Conservation (phyloP, 2,797 vertebrate genomes). For the Orestias chungarensis region DNA sequence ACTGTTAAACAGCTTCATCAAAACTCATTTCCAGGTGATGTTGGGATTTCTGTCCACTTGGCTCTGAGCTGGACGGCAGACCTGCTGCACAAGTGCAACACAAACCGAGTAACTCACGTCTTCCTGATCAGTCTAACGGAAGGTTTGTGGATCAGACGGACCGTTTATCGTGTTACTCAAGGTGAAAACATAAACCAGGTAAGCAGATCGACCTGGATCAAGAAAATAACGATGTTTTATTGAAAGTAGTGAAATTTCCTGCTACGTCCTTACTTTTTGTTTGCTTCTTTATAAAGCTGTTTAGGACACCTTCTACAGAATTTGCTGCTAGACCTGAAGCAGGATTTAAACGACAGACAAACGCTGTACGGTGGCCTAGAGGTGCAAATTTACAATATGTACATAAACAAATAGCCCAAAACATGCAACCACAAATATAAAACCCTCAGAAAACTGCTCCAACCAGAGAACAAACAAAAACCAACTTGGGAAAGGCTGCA, state of each 20-base stretch:
- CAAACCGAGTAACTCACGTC: conserved; percentile 27
- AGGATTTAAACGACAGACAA: no score
- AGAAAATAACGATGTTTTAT: background rate
- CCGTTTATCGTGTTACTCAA: background rate
- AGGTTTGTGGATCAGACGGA: no score
- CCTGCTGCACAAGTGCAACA: conserved; percentile 56
- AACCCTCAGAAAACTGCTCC: no score
- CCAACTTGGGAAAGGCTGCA: no score
- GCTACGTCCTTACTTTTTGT: background rate
- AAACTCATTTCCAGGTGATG: conserved; percentile 65
- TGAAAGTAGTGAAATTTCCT: background rate
- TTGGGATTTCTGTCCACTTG: conserved; percentile 47
- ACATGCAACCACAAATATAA: no score
- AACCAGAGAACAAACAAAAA: no score
- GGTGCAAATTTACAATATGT: no score
- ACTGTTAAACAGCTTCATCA: conserved; percentile 62
- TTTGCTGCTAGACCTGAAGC: no score
- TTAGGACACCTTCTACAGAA: no score
- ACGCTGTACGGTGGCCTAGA: no score
- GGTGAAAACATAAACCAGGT: background rate
- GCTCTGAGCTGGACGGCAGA: conserved; percentile 36
- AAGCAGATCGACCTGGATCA: background rate
- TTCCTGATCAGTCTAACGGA: no score
- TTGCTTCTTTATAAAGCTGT: background rate
- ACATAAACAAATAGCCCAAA: no score